A percentile compares a stretch with the other conserved stretches of the same genome.
These are phyloP conservation scores for Eriocheir sinensis DNA, from an alignment of 1,140 invertebrate genomes.

Conservation along the genomic window DNA sequence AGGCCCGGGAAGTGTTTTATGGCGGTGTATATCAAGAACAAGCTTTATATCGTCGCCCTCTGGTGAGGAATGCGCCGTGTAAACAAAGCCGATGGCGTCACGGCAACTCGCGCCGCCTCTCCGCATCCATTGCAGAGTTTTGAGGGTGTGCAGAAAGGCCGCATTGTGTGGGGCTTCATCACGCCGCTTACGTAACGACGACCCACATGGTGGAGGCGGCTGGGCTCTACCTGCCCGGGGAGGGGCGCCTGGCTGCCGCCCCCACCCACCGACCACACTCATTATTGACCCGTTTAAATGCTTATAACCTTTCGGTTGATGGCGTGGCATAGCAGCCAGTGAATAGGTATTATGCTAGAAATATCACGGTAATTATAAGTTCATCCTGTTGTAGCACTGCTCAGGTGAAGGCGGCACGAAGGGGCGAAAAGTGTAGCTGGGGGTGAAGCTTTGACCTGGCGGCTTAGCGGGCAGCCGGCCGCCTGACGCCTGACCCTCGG, in stretches of 20 bases:
- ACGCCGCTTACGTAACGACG: conserved; percentile 10
- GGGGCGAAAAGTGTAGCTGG: neutral
- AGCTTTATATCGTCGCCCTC: neutral
- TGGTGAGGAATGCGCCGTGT: neutral
- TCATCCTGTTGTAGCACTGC: neutral
- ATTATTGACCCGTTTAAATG: neutral
- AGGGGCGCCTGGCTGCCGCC: neutral
- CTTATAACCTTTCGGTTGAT: neutral
- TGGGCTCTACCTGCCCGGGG: neutral
- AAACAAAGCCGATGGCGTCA: neutral
- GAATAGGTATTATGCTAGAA: neutral
- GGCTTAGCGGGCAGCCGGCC: neutral
- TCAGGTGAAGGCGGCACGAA: neutral
- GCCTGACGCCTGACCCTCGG: neutral
- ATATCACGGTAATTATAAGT: neutral
- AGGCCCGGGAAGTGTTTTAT: neutral
- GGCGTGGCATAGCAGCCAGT: neutral
- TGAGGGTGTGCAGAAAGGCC: neutral
- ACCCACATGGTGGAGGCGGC: neutral
- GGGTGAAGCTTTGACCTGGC: neutral
- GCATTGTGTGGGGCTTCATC: neutral
- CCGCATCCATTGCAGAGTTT: neutral
- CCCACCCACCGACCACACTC: neutral
- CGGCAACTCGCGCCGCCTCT: neutral
- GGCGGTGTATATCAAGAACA: too few relatives aligned